Conservation (phyloP, 92 coral and sea anemone species). For the Epizoanthus stellaris region DNA sequence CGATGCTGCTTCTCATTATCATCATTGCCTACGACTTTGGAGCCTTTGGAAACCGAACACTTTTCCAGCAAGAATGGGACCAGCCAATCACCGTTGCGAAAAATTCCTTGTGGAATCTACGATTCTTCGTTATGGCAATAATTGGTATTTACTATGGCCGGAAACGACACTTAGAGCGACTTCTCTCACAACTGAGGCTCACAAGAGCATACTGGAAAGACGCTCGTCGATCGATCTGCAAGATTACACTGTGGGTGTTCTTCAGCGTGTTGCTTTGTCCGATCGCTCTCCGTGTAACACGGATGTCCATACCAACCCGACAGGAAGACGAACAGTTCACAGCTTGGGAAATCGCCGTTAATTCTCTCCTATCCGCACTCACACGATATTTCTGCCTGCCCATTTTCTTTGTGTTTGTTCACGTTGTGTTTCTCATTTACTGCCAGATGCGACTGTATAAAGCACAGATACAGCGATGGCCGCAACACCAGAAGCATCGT, state of each 20-base stretch:
- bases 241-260: conserved; percentile 20
- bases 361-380: conserved; percentile 19
- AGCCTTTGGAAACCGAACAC: conserved; percentile 58
- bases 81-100: conserved; percentile 69
- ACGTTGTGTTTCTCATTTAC: conserved; percentile 62
- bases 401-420: conserved; percentile 49
- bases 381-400: conserved; percentile 63
- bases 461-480: conserved; percentile 62
- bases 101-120: conserved; percentile 62
- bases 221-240: conserved; percentile 39
- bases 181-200: conserved; percentile 52
- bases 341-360: conserved; percentile 2
- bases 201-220: conserved; percentile 59
- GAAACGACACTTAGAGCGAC: conserved; percentile 60
- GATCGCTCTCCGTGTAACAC: conserved; percentile 19
- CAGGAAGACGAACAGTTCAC: conserved; percentile 45
- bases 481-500: background rate
- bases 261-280: conserved; percentile 53
- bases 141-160: conserved; percentile 63
- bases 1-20: conserved; percentile 5
- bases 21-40: conserved; percentile 60
- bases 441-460: conserved; percentile 58
- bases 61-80: conserved; percentile 55
- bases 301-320: conserved; percentile 45
- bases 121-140: conserved; percentile 55